A percentile compares a stretch with the other conserved stretches of the same genome.
Evolutionary conservation across 2,113 vertebrate species (phyloP).

Genomic region (Hyaena hyaena): DNA sequence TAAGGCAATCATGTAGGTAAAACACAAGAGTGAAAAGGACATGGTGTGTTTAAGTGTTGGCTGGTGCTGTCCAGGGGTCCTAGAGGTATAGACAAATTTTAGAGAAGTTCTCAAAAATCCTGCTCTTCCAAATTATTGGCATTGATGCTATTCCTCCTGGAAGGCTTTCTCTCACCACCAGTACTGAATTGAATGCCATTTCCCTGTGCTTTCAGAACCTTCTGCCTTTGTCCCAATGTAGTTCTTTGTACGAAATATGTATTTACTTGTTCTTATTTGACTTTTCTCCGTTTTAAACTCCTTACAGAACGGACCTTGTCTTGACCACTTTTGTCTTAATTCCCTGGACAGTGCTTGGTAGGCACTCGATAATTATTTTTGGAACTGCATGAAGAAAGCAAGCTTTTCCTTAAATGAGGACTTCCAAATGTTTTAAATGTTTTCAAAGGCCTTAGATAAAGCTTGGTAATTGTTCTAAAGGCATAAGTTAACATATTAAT

Average conservation of each 20-base stretch:
- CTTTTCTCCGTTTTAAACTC: neutral
- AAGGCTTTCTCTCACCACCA: neutral
- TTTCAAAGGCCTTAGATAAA: neutral
- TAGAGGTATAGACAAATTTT: neutral
- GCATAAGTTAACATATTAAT: neutral
- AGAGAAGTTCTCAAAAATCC: neutral
- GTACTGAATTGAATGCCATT: neutral
- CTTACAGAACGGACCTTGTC: neutral
- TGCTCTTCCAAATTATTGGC: neutral
- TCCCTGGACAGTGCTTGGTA: neutral
- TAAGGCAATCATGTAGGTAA: neutral
- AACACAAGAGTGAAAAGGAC: neutral
- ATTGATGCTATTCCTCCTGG: neutral
- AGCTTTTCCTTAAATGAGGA: constrained; percentile 29
- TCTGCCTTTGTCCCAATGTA: neutral
- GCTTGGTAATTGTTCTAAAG: neutral
- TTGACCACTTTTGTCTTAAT: neutral
- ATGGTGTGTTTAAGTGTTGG: neutral
- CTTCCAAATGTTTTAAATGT: neutral
- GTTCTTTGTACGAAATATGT: neutral
- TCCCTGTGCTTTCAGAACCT: neutral
- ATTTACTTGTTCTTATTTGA: neutral
- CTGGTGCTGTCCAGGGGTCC: neutral
- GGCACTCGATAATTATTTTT: neutral
- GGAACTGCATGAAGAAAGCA: neutral